A percentile compares a stretch with the other conserved stretches of the same genome.
Evolutionary conservation across 2,888 invertebrate genomes (phyloP).

Genomic region (Latheticus oryzae): DNA sequence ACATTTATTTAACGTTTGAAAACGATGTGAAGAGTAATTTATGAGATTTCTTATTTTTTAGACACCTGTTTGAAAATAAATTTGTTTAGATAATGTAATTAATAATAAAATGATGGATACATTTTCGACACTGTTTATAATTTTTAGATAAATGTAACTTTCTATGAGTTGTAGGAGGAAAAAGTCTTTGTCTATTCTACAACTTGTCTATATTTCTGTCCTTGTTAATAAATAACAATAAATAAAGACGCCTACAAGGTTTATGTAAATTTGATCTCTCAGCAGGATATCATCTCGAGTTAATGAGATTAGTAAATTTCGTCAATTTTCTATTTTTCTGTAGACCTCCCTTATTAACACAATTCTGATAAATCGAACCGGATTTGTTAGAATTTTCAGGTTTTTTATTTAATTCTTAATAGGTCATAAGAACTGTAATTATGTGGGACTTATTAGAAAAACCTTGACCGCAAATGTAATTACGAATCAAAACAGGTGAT

Average conservation of each 20-base stretch:
- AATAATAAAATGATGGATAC: slow-evolving; percentile 1
- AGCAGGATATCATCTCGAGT: slow-evolving; percentile 36
- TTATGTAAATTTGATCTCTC: slow-evolving; percentile 46
- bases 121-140: slow-evolving; percentile 2
- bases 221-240: slow-evolving; percentile 44
- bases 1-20: slow-evolving; percentile 26
- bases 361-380: slow-evolving; percentile 21
- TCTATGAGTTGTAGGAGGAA: slow-evolving; percentile 38
- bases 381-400: slow-evolving; percentile 23
- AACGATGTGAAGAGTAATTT: slow-evolving; percentile 11
- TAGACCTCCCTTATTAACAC: slow-evolving; percentile 15
- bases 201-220: slow-evolving; percentile 26
- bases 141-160: slow-evolving; percentile 29
- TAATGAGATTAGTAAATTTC: slow-evolving; percentile 37
- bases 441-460: slow-evolving; percentile 30
- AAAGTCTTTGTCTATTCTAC: slow-evolving; percentile 30
- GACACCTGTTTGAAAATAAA: slow-evolving; percentile 36
- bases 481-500: slow-evolving; percentile 36
- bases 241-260: slow-evolving; percentile 45
- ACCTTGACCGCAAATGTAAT: slow-evolving; percentile 38
- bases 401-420: slow-evolving; percentile 14
- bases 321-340: slow-evolving; percentile 21
- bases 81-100: slow-evolving; percentile 28
- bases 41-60: slow-evolving; percentile 13
- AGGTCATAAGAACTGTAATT: slow-evolving; percentile 15